phyloP scores from a whole-genome alignment of 2,797 vertebrate genomes.

The Melanotaenia pygmaea region DNA sequence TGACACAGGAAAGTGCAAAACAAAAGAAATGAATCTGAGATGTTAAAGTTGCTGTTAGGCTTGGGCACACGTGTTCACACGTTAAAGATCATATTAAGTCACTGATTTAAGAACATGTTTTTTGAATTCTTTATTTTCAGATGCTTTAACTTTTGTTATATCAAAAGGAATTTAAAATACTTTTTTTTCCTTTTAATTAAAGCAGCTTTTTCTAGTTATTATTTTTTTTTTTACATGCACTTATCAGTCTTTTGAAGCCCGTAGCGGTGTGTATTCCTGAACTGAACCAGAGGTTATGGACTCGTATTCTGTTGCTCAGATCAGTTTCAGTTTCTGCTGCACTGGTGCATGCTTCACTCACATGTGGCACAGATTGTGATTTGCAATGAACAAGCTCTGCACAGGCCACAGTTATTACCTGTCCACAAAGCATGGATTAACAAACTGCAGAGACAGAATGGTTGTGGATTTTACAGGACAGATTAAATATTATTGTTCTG shows the following conservation, averaged over 20 bases:
- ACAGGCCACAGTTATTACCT: neutral
- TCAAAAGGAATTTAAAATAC: too few relatives aligned
- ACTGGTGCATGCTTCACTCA: constrained; percentile 11
- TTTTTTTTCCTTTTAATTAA: too few relatives aligned
- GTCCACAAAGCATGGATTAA: neutral
- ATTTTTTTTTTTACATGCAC: neutral
- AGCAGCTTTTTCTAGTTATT: neutral
- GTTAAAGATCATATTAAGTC: too few relatives aligned
- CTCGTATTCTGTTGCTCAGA: neutral
- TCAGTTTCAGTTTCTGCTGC: constrained; percentile 58
- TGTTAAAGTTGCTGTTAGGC: neutral
- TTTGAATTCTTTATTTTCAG: too few relatives aligned
- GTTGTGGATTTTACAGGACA: neutral
- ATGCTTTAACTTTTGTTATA: too few relatives aligned
- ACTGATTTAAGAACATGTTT: too few relatives aligned
- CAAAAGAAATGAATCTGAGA: neutral
- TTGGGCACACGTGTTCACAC: too few relatives aligned
- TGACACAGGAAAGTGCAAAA: neutral
- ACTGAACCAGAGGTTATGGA: constrained; percentile 25
- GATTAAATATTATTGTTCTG: too few relatives aligned
- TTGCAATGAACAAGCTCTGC: constrained; percentile 8
- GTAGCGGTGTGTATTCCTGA: constrained; percentile 18
- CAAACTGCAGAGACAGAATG: neutral
- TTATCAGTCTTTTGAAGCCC: too few relatives aligned
- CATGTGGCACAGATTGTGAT: constrained; percentile 30